Percentiles rank a stretch among this genome's conserved stretches.
Conservation (phyloP, 2,888 invertebrate genomes). For the Erynnis tages region DNA sequence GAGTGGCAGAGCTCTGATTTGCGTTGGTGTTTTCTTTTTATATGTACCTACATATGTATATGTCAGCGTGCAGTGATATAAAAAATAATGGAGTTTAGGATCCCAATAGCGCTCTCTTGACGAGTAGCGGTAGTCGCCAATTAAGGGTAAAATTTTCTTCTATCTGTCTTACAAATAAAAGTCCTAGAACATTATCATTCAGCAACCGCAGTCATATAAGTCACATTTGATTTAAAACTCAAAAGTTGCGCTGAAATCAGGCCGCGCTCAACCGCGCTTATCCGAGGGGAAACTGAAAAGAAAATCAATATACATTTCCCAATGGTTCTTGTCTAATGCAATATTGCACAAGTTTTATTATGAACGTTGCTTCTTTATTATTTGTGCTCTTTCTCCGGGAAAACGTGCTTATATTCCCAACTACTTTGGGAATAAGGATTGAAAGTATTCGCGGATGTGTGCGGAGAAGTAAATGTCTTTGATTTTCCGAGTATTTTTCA, state of each 20-base stretch:
- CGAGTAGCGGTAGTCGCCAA: too few species aligned
- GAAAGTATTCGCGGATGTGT: not conserved
- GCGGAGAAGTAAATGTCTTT: too few species aligned
- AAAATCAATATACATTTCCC: constrained; percentile 27
- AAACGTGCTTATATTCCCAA: constrained; percentile 6
- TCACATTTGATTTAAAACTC: not conserved
- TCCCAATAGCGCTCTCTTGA: too few species aligned
- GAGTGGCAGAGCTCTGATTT: too few species aligned
- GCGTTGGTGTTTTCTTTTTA: too few species aligned
- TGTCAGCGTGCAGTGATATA: too few species aligned
- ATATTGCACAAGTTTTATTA: constrained; percentile 23
- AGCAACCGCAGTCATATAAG: not conserved
- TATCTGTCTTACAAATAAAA: too few species aligned
- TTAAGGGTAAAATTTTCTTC: too few species aligned
- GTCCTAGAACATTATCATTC: not conserved
- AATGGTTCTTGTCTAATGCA: constrained; percentile 19
- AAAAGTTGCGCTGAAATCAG: not conserved
- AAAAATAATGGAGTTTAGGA: too few species aligned
- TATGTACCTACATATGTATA: too few species aligned
- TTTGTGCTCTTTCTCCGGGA: not conserved
- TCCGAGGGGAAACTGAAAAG: constrained; percentile 5
- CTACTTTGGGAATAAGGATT: constrained; percentile 2
- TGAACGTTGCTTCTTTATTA: constrained; percentile 3
- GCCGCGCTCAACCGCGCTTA: constrained; percentile 3
- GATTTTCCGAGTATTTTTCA: too few species aligned